phyloP scores from a whole-genome alignment of 2,113 vertebrate species.

The Ariopsis seemanni region DNA sequence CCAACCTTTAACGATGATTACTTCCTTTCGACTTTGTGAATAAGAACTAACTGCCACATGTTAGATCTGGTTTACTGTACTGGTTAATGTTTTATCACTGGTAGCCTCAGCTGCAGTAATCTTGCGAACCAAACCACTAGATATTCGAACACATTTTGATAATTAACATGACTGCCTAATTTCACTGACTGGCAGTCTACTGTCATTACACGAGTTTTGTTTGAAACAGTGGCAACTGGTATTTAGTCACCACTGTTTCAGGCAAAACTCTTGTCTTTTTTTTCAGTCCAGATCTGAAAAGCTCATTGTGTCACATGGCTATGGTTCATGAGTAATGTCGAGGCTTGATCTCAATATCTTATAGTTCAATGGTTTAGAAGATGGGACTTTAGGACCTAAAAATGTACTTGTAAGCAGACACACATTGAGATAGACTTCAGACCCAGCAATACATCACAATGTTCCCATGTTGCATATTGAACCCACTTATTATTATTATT shows the following conservation, averaged over 20 bases:
- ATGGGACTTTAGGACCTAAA: background rate
- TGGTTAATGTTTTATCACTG: background rate
- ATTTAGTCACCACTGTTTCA: background rate
- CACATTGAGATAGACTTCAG: background rate
- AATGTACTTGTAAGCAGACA: background rate
- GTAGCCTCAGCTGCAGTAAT: background rate
- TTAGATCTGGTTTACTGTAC: constrained; percentile 1
- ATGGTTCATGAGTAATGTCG: constrained; percentile 9
- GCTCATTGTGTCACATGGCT: background rate
- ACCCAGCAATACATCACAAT: background rate
- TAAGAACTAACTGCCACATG: background rate
- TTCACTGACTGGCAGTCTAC: background rate
- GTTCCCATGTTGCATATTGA: background rate
- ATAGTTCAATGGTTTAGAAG: background rate
- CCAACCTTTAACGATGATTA: background rate
- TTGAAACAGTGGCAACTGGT: too few relatives aligned
- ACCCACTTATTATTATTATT: too few relatives aligned
- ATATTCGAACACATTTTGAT: background rate
- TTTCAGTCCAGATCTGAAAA: background rate
- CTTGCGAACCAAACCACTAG: background rate
- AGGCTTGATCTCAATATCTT: background rate
- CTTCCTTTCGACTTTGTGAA: background rate
- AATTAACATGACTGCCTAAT: background rate
- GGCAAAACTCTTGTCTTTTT: background rate
- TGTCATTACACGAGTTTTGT: too few relatives aligned